Conservation (phyloP, 2,113 vertebrate species). For the Calonectris borealis region DNA sequence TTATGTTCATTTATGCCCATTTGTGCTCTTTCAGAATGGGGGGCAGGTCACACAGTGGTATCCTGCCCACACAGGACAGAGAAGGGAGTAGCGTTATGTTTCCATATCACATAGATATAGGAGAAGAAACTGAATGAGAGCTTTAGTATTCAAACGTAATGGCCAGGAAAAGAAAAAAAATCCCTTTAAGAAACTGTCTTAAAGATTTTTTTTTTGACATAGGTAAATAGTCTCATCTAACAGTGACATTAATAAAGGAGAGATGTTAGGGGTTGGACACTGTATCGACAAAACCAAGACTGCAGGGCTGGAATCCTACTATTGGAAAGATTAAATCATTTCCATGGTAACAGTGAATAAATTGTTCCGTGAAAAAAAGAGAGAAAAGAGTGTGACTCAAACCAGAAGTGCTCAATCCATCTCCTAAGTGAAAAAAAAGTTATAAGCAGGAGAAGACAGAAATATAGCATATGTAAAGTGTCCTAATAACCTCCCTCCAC, state of each 20-base stretch:
- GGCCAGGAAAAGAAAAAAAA: neutral
- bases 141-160: neutral
- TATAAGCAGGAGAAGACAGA: neutral
- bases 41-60: neutral
- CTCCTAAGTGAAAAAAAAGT: neutral
- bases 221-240: neutral
- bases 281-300: constrained; percentile 10
- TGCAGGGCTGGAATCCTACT: neutral
- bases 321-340: constrained; percentile 37
- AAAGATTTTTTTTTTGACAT: neutral
- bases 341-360: constrained; percentile 61
- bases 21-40: neutral
- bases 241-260: neutral
- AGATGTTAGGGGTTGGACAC: neutral
- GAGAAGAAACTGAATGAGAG: neutral
- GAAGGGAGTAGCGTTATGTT: neutral
- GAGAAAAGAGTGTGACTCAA: constrained; percentile 26
- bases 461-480: neutral
- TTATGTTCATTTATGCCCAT: neutral
- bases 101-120: neutral
- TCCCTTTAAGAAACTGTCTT: neutral
- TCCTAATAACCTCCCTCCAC: neutral
- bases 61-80: neutral
- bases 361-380: neutral
- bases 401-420: neutral